These are phyloP conservation scores for Cepaea hortensis DNA, from an alignment of 2,888 invertebrate genomes.

Conservation along the genomic window DNA sequence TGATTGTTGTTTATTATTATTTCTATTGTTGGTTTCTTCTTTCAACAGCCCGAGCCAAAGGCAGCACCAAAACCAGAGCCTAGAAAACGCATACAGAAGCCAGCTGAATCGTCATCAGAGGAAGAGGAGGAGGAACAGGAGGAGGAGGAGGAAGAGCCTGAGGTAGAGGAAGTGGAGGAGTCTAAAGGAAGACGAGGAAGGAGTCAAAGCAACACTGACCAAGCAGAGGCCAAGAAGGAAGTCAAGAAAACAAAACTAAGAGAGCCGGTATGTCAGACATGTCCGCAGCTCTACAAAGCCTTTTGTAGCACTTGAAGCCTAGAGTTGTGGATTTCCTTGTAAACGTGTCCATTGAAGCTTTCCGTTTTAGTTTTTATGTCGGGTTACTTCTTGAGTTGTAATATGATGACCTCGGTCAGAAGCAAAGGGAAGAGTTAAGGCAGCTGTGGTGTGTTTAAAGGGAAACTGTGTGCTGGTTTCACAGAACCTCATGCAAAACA, in stretches of 20 bases:
- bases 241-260: slow-evolving; percentile 11
- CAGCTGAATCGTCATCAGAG: slow-evolving; percentile 26
- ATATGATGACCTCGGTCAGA: too few species aligned
- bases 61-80: slow-evolving; percentile 31
- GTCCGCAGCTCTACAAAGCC: not conserved
- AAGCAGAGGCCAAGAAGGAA: slow-evolving; percentile 26
- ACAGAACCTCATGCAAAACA: too few species aligned
- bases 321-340: too few species aligned
- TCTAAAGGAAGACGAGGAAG: slow-evolving; percentile 27
- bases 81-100: slow-evolving; percentile 33
- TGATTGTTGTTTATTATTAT: too few species aligned
- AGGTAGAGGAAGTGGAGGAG: slow-evolving; percentile 45
- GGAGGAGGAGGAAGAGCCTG: slow-evolving; percentile 46
- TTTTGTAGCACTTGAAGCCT: too few species aligned
- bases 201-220: slow-evolving; percentile 29
- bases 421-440: too few species aligned
- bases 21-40: not conserved
- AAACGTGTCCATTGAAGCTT: too few species aligned
- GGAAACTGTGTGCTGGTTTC: too few species aligned
- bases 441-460: too few species aligned
- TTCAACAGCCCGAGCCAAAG: slow-evolving; percentile 1
- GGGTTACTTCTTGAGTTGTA: too few species aligned
- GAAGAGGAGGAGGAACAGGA: not conserved
- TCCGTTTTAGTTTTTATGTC: too few species aligned
- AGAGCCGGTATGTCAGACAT: slow-evolving; percentile 26